Percentiles rank a stretch among this genome's conserved stretches.
Evolutionary conservation across 2,797 vertebrate species (phyloP).

Genomic region (Columba guinea): DNA sequence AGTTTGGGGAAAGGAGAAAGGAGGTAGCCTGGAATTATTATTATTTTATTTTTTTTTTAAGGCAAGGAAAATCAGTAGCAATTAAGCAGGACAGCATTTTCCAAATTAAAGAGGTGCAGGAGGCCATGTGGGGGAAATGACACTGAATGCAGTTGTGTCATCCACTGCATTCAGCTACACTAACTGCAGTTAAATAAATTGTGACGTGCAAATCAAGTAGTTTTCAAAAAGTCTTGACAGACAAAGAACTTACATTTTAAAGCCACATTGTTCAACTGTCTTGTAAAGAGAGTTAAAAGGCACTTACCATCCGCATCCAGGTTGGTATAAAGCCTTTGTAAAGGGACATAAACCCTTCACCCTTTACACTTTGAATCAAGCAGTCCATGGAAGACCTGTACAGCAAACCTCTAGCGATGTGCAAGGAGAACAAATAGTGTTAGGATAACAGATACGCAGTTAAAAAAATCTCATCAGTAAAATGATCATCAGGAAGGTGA

Average conservation of each 20-base stretch:
- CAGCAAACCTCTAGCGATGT: constrained; percentile 77
- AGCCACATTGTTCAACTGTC: neutral
- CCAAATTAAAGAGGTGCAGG: neutral
- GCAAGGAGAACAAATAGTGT: constrained; percentile 18
- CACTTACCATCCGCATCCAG: constrained; percentile 86
- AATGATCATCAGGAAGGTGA: neutral
- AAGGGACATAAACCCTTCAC: constrained; percentile 84
- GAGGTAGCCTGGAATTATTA: neutral
- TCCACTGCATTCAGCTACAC: neutral
- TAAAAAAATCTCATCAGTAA: rapidly evolving
- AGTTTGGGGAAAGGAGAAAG: neutral
- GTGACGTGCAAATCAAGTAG: neutral
- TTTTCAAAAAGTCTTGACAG: neutral
- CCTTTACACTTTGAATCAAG: constrained; percentile 79
- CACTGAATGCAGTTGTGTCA: neutral
- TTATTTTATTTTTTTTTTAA: too few species aligned
- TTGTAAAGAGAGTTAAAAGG: neutral
- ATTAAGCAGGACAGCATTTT: neutral
- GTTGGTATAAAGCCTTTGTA: constrained; percentile 89
- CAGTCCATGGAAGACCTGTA: constrained; percentile 86
- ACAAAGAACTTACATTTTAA: neutral
- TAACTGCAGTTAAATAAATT: neutral
- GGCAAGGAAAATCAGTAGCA: neutral
- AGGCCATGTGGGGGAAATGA: neutral
- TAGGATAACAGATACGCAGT: neutral